Base-by-base conservation (phyloP, 2,888 invertebrate species). In the Hyppa rectilinea region DNA sequence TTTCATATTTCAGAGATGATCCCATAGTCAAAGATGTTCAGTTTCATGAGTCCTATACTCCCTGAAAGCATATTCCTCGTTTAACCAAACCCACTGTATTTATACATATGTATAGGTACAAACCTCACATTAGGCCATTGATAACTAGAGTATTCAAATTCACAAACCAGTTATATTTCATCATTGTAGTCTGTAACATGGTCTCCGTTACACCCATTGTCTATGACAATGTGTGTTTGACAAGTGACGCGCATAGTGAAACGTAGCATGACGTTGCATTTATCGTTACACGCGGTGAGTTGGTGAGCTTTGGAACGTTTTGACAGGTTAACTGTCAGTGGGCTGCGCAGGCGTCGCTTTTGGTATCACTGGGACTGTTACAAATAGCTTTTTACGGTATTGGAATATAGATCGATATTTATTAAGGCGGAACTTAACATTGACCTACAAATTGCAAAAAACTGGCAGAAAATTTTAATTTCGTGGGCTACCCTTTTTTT, bases 221-320 rank as follows among this genome's bases (percentile, higher is more conserved):
- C 29, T 50, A 23, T 38, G n/a, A 55, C 53, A 62, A 36, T 7
- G 31, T 23, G 29, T 17, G 59, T 63, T 59, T 43, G 59, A 70
- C 59, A 63, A 14, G 23, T 45, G 62, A 55, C 10, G 26, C 56
- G 45, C 26, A 29, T 38, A n/a, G 3, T 69, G 29, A 10, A 38
- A 38, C 60, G 26, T 59, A 56, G 40, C 45, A 61, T 75, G 74
- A 74, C 34, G 29, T 17, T 31, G 38, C 75, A 34, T 29, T 6
- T 26, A 4, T 29, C 14, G 12, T n/a, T 12, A 62, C 20, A 53
- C 14, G 34, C 17, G 9, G 4, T 23, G 26, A 52, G 23, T 58
- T 23, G 36, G 45, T 26, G n/a, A 3, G 10, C 2, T 38, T 45
- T 38, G 31, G 53, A 45, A 62, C n/a, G n/a, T n/a, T 62, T 47